These are phyloP conservation scores for Brienomyrus brachyistius DNA, from an alignment of 2,113 vertebrate species.

Conservation along the genomic window DNA sequence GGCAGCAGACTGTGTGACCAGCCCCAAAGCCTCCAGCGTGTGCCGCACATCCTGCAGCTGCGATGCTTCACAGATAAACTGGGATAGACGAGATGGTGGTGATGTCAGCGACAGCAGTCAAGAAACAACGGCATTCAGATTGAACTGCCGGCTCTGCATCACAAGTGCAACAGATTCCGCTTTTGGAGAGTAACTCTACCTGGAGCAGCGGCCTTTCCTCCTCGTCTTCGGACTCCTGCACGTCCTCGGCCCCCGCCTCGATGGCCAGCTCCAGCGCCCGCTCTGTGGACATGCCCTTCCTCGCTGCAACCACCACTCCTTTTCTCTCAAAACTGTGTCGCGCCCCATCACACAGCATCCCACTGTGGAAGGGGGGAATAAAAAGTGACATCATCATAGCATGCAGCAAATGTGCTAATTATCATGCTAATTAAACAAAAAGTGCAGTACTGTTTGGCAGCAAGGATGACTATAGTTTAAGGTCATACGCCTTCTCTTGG, in stretches of 20 bases:
- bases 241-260: constrained; percentile 76
- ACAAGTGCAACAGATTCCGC: too few species aligned
- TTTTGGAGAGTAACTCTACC: constrained; percentile 42
- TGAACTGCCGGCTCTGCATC: too few species aligned
- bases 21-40: constrained; percentile 60
- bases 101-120: neutral
- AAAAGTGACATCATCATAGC: neutral
- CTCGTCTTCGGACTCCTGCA: constrained; percentile 70
- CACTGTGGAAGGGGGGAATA: constrained; percentile 50
- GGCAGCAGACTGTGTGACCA: constrained; percentile 53
- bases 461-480: neutral
- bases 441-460: neutral
- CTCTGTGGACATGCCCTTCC: constrained; percentile 58
- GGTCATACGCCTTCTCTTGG: neutral
- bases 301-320: constrained; percentile 59
- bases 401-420: neutral
- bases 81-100: neutral
- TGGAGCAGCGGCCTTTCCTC: constrained; percentile 66
- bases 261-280: constrained; percentile 77
- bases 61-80: constrained; percentile 72
- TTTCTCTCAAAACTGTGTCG: constrained; percentile 65
- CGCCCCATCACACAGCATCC: constrained; percentile 59
- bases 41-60: constrained; percentile 57
- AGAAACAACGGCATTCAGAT: neutral
- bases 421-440: neutral